Evolutionary conservation across 2,888 invertebrate species (phyloP), one percentile per base, ranked within the genome.

Genomic region (Cantharis lateralis): DNA sequence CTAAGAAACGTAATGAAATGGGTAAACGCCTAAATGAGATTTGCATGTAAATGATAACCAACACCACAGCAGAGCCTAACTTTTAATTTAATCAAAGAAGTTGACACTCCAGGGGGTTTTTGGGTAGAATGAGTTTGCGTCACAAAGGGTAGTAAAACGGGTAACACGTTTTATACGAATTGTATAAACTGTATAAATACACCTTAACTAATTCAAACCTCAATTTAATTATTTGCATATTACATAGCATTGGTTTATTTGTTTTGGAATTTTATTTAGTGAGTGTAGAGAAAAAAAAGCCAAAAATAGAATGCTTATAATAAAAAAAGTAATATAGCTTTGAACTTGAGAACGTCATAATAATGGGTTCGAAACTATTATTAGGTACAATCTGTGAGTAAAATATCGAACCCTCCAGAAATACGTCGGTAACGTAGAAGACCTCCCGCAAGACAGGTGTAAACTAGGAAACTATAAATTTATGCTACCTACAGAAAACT

Each of bases 1-100:
- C 76, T 70, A 78, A 74, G 76, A 78, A 78, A 71, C 79, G 78
- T 86, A 87, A 88, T 80, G 79, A 86, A 87, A 88, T 87, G 87
- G 86, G 83, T 85, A 84, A 87, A 86, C 86, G 85, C 84, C 83
- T 86, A 86, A 87, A 88, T 87, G 87, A 87, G 87, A 86, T 87
- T 83, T 83, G 80, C 83, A 83, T 82, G 88, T 88, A 88, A 88
- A 88, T 88, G 87, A 85, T 85, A 84, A 48, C 83, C 83, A 82
- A 82, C 80, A 80, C 79, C 86, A 84, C 84, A 80, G 81, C 78
- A 83, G 87, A 87, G 85, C 82, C 83, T 86, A 88, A 89, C 87
- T 88, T 89, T 88, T 89, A 89, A 89, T 89, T 89, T 89, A 89
- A 89, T 89, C 89, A 89, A 88, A 88, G 88, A 88, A 88, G 87